phyloP scores from a whole-genome alignment of 2,888 invertebrate species.

The Macrosoma leucophasiata region DNA sequence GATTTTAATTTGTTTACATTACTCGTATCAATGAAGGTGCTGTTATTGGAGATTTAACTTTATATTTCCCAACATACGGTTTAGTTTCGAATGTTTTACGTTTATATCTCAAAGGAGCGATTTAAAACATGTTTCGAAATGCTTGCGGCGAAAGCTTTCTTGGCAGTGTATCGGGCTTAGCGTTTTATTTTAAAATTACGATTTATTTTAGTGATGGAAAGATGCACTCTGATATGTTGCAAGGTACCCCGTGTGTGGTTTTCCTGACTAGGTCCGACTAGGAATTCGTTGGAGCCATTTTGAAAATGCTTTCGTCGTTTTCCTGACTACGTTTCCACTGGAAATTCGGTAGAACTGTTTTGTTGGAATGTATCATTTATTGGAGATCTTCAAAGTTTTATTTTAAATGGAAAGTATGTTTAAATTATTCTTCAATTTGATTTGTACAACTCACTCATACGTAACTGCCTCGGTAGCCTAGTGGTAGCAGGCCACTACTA shows the following conservation, averaged over 20 bases:
- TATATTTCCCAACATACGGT: conserved; percentile 25
- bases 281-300: no score
- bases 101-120: conserved; percentile 51
- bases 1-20: conserved; percentile 28
- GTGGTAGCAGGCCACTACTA: no score
- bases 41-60: conserved; percentile 10
- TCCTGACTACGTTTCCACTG: no score
- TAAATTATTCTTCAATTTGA: no score
- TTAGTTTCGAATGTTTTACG: conserved; percentile 27
- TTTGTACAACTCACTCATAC: no score
- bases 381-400: no score
- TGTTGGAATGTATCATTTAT: no score
- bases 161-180: conserved; percentile 56
- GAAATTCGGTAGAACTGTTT: no score
- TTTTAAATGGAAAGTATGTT: no score
- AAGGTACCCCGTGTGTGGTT: neutral
- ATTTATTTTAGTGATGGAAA: conserved; percentile 38
- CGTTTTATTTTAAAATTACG: conserved; percentile 62
- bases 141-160: conserved; percentile 65
- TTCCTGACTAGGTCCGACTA: no score
- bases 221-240: neutral
- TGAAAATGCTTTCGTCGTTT: no score
- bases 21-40: conserved; percentile 22
- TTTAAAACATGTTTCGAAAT: conserved; percentile 61
- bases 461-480: no score